A percentile compares a stretch with the other conserved stretches of the same genome.
Evolutionary conservation across 1,140 invertebrate genomes (phyloP).

Genomic region (Aphidius ervi): DNA sequence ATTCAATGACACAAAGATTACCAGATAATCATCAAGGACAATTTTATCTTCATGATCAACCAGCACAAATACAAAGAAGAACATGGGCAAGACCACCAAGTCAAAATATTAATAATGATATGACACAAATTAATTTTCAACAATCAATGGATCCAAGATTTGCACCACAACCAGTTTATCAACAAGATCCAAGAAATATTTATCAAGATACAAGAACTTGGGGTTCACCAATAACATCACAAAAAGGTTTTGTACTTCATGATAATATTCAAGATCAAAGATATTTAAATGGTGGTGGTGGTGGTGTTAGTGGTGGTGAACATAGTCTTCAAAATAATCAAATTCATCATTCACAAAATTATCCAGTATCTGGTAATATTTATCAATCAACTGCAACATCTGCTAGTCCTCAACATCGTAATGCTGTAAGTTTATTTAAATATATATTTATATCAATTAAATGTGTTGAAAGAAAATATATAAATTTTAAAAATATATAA

Average conservation of each 20-base stretch:
- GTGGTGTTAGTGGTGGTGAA: constrained; percentile 17
- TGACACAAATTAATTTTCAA: constrained; percentile 45
- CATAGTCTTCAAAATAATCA: constrained; percentile 52
- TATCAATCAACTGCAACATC: constrained; percentile 51
- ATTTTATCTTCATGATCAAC: constrained; percentile 72
- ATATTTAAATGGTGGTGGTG: constrained; percentile 46
- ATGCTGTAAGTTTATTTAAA: constrained; percentile 40
- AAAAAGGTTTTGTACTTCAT: constrained; percentile 50
- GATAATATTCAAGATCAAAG: constrained; percentile 48
- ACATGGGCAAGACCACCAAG: constrained; percentile 63
- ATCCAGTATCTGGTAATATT: constrained; percentile 43
- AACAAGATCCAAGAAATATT: constrained; percentile 46
- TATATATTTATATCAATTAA: too few relatives aligned
- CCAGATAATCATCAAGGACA: constrained; percentile 55
- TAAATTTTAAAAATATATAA: too few relatives aligned
- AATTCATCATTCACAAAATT: constrained; percentile 47
- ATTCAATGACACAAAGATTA: constrained; percentile 49
- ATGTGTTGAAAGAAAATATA: too few relatives aligned
- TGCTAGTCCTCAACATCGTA: constrained; percentile 53
- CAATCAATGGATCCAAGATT: constrained; percentile 44
- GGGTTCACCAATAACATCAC: constrained; percentile 38
- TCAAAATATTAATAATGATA: constrained; percentile 49
- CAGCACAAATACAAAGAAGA: constrained; percentile 59
- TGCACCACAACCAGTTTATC: constrained; percentile 40
- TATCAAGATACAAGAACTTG: constrained; percentile 50